phyloP scores from a whole-genome alignment of 1,140 invertebrate species.

The Trigoniulus corallinus region DNA sequence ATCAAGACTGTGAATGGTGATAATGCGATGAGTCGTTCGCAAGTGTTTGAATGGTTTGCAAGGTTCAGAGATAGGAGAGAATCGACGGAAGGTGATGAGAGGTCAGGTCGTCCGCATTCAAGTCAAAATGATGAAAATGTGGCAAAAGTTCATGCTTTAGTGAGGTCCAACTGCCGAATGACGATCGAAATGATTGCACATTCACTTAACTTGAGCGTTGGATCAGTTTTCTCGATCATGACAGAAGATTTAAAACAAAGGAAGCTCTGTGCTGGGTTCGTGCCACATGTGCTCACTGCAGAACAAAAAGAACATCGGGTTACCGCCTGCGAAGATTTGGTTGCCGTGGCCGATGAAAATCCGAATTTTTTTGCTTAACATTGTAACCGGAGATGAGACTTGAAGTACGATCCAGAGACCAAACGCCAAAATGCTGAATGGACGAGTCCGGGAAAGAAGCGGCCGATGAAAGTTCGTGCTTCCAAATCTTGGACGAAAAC shows the following conservation, averaged over 20 bases:
- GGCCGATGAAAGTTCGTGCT: conserved; percentile 16
- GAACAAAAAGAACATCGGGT: conserved; percentile 2
- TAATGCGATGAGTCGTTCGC: conserved; percentile 7
- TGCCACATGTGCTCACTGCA: neutral
- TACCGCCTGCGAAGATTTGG: neutral
- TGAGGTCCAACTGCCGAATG: neutral
- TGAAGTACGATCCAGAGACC: conserved; percentile 12
- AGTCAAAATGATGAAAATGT: conserved; percentile 4
- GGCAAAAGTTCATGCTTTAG: neutral
- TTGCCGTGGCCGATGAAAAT: neutral
- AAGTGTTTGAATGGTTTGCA: conserved; percentile 8
- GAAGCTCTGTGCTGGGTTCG: neutral
- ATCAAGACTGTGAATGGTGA: conserved; percentile 7
- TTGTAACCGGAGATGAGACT: conserved; percentile 4
- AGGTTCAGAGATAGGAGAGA: conserved; percentile 8
- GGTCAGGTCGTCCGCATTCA: neutral
- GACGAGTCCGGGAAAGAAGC: conserved; percentile 9
- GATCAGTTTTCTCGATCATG: neutral
- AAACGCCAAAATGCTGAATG: conserved; percentile 16
- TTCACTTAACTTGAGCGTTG: neutral
- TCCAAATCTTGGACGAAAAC: conserved; percentile 18
- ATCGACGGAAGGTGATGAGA: conserved; percentile 5
- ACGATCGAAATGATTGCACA: neutral
- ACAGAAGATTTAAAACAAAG: neutral
- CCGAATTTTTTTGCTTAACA: neutral